Evolutionary conservation across 2,888 invertebrate species (phyloP).

Genomic region (Acanthoscelides obtectus): DNA sequence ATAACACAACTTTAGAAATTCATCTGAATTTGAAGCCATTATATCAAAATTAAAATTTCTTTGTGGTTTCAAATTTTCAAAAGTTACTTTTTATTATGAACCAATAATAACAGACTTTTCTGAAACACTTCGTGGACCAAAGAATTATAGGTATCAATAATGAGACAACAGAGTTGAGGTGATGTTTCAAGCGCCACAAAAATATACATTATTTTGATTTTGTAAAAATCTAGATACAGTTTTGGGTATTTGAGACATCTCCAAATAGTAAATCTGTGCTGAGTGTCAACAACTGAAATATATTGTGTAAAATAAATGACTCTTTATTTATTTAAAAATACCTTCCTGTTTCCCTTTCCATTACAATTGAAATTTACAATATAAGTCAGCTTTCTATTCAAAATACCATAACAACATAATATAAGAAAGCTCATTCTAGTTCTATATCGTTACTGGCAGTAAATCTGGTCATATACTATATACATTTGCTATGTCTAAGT

Average conservation of each 20-base stretch:
- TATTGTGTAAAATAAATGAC: background rate
- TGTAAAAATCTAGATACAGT: background rate
- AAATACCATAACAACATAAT: background rate
- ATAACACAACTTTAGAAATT: background rate
- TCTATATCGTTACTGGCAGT: background rate
- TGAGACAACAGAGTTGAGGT: background rate
- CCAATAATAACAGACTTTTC: too few species aligned
- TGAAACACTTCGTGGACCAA: too few species aligned
- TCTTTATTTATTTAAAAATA: background rate
- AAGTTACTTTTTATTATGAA: too few species aligned
- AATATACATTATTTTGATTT: background rate
- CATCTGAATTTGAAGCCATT: too few species aligned
- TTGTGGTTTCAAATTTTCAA: too few species aligned
- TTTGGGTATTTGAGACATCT: background rate
- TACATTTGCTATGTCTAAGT: background rate
- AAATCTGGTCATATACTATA: slow-evolving; percentile 1
- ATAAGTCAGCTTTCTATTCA: background rate
- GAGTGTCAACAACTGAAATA: background rate
- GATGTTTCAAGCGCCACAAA: background rate
- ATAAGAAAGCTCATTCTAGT: background rate
- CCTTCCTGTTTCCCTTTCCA: background rate
- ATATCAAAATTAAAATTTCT: too few species aligned
- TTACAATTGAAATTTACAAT: background rate
- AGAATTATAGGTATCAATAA: background rate
- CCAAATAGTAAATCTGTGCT: background rate